Conservation (phyloP, 2,797 vertebrate genomes). For the Eulemur rubriventer region DNA sequence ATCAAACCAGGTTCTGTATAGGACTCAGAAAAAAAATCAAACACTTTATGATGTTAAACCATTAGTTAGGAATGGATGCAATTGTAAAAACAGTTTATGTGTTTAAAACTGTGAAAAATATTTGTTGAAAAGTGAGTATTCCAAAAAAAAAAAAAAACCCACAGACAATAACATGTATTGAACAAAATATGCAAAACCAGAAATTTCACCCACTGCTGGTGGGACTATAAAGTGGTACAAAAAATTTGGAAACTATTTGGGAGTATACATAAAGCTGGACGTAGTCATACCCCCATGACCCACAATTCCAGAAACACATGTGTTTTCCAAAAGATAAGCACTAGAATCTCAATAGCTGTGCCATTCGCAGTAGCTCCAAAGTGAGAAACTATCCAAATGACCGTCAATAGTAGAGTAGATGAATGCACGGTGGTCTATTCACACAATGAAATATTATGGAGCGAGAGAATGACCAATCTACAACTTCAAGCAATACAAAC, state of each 20-base stretch:
- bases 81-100: not conserved
- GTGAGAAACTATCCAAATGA: not conserved
- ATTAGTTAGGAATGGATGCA: not conserved
- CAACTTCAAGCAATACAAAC: not conserved
- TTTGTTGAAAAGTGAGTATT: not conserved
- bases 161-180: not conserved
- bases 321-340: not conserved
- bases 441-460: not conserved
- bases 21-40: not conserved
- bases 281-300: accelerated
- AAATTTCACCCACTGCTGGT: not conserved
- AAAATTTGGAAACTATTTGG: not conserved
- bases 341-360: not conserved
- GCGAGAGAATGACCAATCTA: not conserved
- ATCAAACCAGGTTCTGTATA: not conserved
- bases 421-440: not conserved
- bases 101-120: not conserved
- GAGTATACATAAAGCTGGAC: not conserved
- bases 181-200: not conserved
- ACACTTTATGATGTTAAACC: not conserved
- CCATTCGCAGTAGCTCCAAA: not conserved
- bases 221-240: not conserved
- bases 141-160: not conserved
- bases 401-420: too few relatives aligned
- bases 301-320: not conserved